These are phyloP conservation scores for Knipowitschia caucasica DNA, from an alignment of 2,797 vertebrate species.

Conservation along the genomic window DNA sequence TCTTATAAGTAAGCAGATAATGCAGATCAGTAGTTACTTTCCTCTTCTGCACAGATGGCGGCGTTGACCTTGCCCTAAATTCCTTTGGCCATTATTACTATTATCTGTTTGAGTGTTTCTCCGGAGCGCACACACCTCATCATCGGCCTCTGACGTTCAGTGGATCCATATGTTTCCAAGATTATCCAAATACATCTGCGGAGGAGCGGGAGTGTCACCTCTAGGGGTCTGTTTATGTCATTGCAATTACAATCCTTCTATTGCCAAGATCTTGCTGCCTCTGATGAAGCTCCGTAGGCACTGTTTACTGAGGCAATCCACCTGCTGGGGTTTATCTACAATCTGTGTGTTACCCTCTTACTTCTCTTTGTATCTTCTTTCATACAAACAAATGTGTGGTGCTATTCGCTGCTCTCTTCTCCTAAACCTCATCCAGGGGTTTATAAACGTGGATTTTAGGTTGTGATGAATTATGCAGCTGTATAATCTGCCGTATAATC, in stretches of 20 bases:
- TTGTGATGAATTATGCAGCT: not conserved
- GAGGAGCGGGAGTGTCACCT: constrained; percentile 28
- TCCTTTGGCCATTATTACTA: constrained; percentile 33
- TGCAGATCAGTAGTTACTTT: constrained; percentile 38
- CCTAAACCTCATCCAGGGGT: not conserved
- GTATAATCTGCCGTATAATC: not conserved
- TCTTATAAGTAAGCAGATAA: not conserved
- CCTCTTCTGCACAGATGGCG: constrained; percentile 59
- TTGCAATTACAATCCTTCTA: no score
- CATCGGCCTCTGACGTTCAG: constrained; percentile 35
- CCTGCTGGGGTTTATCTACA: no score
- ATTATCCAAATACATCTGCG: constrained; percentile 39
- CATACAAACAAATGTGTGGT: no score
- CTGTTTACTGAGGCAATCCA: no score
- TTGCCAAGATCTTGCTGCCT: no score
- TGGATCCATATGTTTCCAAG: constrained; percentile 46
- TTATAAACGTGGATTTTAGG: not conserved
- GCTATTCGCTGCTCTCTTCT: not conserved
- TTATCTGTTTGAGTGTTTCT: constrained; percentile 43
- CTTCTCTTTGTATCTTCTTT: no score
- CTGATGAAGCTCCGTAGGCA: no score
- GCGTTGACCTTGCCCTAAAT: constrained; percentile 56
- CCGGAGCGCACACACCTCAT: constrained; percentile 22
- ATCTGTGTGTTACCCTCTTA: no score
- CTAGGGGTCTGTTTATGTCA: no score